Conservation (phyloP, 2,797 vertebrate species). For the Neosilurus mollespiculum region DNA sequence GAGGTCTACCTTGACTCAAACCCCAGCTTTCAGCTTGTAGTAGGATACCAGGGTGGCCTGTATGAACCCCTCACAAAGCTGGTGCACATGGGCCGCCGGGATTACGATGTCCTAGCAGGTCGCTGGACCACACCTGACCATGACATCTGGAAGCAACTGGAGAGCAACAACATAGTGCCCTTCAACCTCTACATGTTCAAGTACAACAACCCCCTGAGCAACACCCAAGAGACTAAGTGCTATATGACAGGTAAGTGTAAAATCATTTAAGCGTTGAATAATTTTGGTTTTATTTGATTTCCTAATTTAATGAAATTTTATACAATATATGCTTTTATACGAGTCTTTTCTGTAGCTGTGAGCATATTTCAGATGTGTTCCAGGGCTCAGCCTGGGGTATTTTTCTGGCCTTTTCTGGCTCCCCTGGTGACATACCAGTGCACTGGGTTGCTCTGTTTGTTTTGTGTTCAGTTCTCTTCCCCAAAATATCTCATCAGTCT, state of each 20-base stretch:
- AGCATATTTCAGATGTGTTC: conserved; percentile 53
- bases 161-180: conserved; percentile 87
- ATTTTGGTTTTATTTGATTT: not conserved
- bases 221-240: conserved; percentile 92
- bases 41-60: conserved; percentile 94
- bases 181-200: conserved; percentile 99
- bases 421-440: conserved; percentile 64
- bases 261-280: not conserved
- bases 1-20: conserved; percentile 98
- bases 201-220: conserved; percentile 97
- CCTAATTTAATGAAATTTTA: not conserved
- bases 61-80: conserved; percentile 94
- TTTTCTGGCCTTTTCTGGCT: conserved; percentile 58
- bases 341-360: conserved; percentile 50
- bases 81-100: conserved; percentile 92
- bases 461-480: conserved; percentile 63
- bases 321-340: conserved; percentile 49
- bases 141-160: conserved; percentile 89
- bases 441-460: conserved; percentile 58
- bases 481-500: conserved; percentile 67
- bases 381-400: conserved; percentile 22
- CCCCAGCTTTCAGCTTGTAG: conserved; percentile 89
- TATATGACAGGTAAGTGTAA: conserved; percentile 92
- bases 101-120: conserved; percentile 92
- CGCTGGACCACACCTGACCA: conserved; percentile 96